Evolutionary conservation across 1,140 invertebrate genomes (phyloP), one percentile per base, ranked within the genome.

Genomic region (Ceratitis capitata): DNA sequence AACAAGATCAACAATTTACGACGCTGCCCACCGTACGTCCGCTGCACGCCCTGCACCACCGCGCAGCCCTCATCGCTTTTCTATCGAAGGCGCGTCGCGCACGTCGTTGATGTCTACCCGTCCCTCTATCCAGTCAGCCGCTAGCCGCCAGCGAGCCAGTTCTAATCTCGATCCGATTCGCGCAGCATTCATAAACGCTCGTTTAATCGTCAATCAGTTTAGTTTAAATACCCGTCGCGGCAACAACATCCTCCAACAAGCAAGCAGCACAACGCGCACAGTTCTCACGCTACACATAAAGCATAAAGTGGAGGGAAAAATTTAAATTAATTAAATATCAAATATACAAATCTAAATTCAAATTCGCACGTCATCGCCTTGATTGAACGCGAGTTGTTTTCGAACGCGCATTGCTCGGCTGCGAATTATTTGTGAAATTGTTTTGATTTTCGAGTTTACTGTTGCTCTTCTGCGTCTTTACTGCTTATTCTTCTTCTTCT

Each of bases 201-300:
- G 69, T 78, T 5, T 78, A 78, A 78, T 78, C 69, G 69, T 78
- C 42, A 78, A 78, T 78, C 69, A 78, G 69, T 78, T 78, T 78
- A 45, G 69, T 78, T 78, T 3, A 78, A 78, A 78, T 78, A 78
- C 69, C 69, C 69, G 69, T 78, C 69, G 69, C 69, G 69, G 39
- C 69, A 78, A 78, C 69, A 78, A 78, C 69, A 78, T 78, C 69
- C 69, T 39, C 45, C 69, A 26, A n/a, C n/a, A n/a, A n/a, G n/a
- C n/a, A n/a, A n/a, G n/a, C 69, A 78, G 39, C 14, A 45, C 69
- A 45, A 45, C 69, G 69, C 69, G n/a, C 4, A 47, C 69, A 78
- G 23, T 78, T 78, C 69, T 26, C 42, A 78, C 23, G 39, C 9
- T 45, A 78, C 45, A 26, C 39, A 45, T n/a, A n/a, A n/a, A n/a